phyloP scores from a whole-genome alignment of 2,113 vertebrate genomes.

The Sander vitreus region DNA sequence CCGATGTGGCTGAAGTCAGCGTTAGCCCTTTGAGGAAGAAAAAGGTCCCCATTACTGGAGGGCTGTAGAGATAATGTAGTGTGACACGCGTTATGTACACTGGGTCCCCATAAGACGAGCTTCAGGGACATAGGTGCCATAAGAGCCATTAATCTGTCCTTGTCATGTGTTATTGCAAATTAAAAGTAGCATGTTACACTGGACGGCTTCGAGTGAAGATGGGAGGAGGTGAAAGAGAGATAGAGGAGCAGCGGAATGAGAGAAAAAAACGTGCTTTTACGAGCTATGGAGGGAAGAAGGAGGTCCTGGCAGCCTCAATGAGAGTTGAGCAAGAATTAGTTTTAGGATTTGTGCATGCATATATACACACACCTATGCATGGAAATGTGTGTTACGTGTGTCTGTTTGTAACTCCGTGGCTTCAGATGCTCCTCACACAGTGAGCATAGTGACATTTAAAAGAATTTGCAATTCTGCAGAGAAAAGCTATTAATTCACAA shows the following conservation, averaged over 20 bases:
- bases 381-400: constrained; percentile 23
- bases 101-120: constrained; percentile 84
- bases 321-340: constrained; percentile 58
- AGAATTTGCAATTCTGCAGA: constrained; percentile 99
- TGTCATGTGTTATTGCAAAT: constrained; percentile 95
- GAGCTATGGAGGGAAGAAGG: constrained; percentile 21
- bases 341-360: constrained; percentile 50
- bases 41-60: constrained; percentile 84
- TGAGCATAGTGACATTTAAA: constrained; percentile 96
- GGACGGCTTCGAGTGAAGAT: constrained; percentile 60
- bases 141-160: constrained; percentile 90
- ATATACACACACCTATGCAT: constrained; percentile 43
- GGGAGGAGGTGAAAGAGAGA: constrained; percentile 55
- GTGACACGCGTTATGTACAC: constrained; percentile 88
- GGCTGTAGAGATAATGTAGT: constrained; percentile 90
- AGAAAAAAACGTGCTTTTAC: constrained; percentile 4
- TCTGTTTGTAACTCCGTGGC: constrained; percentile 81
- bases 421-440: constrained; percentile 87
- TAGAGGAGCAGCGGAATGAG: constrained; percentile 19
- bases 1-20: constrained; percentile 66
- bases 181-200: constrained; percentile 97
- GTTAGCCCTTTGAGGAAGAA: constrained; percentile 81
- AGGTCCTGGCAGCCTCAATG: constrained; percentile 23
- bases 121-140: constrained; percentile 87
- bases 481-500: constrained; percentile 99